Evolutionary conservation across 2,797 vertebrate species (phyloP).

Genomic region (Takifugu ocellatus): DNA sequence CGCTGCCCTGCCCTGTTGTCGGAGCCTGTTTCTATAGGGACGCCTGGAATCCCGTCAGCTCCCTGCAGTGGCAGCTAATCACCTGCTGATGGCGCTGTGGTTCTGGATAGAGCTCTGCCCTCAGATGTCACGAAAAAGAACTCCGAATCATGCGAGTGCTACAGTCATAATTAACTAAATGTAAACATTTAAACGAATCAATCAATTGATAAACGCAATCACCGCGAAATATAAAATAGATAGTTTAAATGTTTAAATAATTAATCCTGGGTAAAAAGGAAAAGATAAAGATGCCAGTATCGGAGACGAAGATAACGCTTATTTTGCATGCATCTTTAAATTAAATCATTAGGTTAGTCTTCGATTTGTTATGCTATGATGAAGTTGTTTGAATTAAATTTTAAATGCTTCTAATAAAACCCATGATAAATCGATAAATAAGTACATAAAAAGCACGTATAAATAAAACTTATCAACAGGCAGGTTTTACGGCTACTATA

Average conservation of each 20-base stretch:
- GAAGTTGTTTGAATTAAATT: no score
- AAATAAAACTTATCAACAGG: no score
- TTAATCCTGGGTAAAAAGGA: background rate
- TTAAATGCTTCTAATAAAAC: no score
- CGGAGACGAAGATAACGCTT: background rate
- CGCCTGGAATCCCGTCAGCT: constrained; percentile 20
- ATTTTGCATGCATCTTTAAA: background rate
- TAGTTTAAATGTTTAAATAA: background rate
- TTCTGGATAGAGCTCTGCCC: no score
- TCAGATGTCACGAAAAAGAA: no score
- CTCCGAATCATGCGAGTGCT: no score
- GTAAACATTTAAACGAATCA: no score
- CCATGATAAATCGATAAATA: no score
- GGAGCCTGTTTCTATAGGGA: constrained; percentile 76
- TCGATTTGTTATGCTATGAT: background rate
- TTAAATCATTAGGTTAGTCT: background rate
- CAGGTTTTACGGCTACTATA: no score
- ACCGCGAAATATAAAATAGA: background rate
- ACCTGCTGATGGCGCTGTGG: constrained; percentile 39
- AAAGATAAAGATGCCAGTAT: background rate
- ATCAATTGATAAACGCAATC: background rate
- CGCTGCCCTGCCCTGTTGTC: constrained; percentile 43
- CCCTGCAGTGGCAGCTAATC: constrained; percentile 2
- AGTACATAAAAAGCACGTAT: no score
- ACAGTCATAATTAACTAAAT: no score